These are phyloP conservation scores for Drosophila arawakana DNA, from an alignment of 1,140 invertebrate genomes.

Conservation along the genomic window DNA sequence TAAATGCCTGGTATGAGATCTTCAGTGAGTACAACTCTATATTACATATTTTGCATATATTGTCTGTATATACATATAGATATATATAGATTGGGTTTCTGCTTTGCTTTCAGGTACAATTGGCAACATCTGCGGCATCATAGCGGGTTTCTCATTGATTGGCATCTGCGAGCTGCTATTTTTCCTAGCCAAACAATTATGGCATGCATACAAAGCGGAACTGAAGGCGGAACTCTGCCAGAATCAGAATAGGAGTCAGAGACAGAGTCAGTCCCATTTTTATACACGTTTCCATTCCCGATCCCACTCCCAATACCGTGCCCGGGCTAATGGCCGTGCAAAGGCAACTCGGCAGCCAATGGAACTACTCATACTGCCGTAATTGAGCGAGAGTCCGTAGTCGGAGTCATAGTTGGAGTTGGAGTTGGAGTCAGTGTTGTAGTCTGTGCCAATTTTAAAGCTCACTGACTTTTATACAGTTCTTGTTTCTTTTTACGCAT, in stretches of 20 bases:
- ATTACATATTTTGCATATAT: constrained; percentile 16
- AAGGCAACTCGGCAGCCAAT: constrained; percentile 49
- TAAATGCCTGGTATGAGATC: constrained; percentile 73
- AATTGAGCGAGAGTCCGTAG: constrained; percentile 54
- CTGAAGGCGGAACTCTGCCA: constrained; percentile 51
- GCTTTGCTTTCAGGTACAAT: constrained; percentile 67
- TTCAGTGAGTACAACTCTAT: constrained; percentile 68
- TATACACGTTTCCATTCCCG: constrained; percentile 1
- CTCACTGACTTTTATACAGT: constrained; percentile 80
- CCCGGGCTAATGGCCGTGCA: constrained; percentile 46
- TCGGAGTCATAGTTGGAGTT: constrained; percentile 9
- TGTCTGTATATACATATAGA: constrained; percentile 17
- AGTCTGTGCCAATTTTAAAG: constrained; percentile 76
- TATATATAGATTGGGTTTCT: constrained; percentile 9
- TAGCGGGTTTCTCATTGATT: constrained; percentile 82
- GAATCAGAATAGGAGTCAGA: constrained; percentile 17
- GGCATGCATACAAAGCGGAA: constrained; percentile 67
- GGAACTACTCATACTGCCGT: constrained; percentile 46
- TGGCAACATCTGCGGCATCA: constrained; percentile 82
- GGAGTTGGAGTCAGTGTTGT: constrained; percentile 19
- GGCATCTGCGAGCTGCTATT: constrained; percentile 80
- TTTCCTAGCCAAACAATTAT: constrained; percentile 81
- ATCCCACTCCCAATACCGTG: constrained; percentile 4
- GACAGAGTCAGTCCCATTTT: constrained; percentile 25
- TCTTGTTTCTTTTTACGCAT: constrained; percentile 29